Evolutionary conservation across 1,140 invertebrate genomes (phyloP).

Genomic region (Drosophila pseudoananassae): DNA sequence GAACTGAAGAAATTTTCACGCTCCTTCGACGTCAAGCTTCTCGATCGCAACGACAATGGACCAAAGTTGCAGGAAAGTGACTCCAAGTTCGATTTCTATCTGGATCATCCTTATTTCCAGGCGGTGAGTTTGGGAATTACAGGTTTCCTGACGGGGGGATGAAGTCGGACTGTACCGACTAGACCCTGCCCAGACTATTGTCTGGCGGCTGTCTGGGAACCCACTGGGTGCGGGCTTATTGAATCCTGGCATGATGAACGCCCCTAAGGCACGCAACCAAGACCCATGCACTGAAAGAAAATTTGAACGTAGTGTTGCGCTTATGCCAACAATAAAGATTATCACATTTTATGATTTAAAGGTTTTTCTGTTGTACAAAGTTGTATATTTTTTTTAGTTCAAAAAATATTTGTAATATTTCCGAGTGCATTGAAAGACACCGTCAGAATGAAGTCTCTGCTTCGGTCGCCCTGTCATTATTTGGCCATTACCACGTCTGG

Average conservation of each 20-base stretch:
- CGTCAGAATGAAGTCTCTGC: constrained; percentile 5
- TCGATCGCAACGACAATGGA: constrained; percentile 82
- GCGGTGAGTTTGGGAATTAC: constrained; percentile 58
- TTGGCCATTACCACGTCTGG: constrained; percentile 68
- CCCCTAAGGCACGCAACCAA: constrained; percentile 54
- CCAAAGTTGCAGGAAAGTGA: constrained; percentile 70
- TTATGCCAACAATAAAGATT: too few species aligned
- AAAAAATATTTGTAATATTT: neutral
- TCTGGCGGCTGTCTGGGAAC: constrained; percentile 62
- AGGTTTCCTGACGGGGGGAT: neutral
- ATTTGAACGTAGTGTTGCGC: neutral
- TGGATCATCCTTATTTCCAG: constrained; percentile 78
- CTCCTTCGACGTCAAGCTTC: constrained; percentile 60
- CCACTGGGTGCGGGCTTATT: constrained; percentile 72
- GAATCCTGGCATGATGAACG: constrained; percentile 72
- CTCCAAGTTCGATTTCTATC: constrained; percentile 60
- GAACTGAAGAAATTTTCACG: constrained; percentile 56
- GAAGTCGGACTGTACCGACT: neutral
- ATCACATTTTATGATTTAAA: too few species aligned
- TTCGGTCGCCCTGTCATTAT: constrained; percentile 41
- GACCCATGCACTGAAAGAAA: constrained; percentile 10
- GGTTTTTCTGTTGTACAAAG: too few species aligned
- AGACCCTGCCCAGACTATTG: constrained; percentile 58
- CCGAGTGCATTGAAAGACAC: neutral
- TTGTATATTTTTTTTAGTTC: too few species aligned